A percentile compares a stretch with the other conserved stretches of the same genome.
These are phyloP conservation scores for Cosmopolites sordidus DNA, from an alignment of 2,888 invertebrate genomes.

Conservation along the genomic window DNA sequence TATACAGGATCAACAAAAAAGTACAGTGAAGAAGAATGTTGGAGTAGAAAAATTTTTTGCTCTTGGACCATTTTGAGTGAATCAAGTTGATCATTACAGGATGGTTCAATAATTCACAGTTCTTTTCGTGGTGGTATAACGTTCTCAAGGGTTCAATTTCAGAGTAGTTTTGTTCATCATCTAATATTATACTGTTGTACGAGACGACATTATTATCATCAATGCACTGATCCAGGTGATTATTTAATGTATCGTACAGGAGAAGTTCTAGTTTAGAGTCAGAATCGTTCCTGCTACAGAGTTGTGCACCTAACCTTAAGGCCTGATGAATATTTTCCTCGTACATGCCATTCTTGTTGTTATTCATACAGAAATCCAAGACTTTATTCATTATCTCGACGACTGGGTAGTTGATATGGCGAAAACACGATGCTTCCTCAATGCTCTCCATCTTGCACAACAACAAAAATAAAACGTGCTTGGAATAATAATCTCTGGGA, in stretches of 20 bases:
- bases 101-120: slow-evolving; percentile 28
- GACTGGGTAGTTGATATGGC: slow-evolving; percentile 14
- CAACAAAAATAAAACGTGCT: slow-evolving; percentile 28
- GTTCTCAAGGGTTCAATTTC: slow-evolving; percentile 28
- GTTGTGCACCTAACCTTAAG: slow-evolving; percentile 31
- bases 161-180: slow-evolving; percentile 28
- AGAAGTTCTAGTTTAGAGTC: slow-evolving; percentile 21
- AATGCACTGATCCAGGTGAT: slow-evolving; percentile 34
- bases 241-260: slow-evolving; percentile 24
- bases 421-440: background rate
- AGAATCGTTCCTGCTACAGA: slow-evolving; percentile 19
- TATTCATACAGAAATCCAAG: slow-evolving; percentile 28
- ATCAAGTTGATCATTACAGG: slow-evolving; percentile 30
- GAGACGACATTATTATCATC: slow-evolving; percentile 23
- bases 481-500: slow-evolving; percentile 20
- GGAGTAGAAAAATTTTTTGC: slow-evolving; percentile 27
- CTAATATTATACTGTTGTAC: slow-evolving; percentile 30
- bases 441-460: slow-evolving; percentile 27
- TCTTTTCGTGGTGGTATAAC: slow-evolving; percentile 24
- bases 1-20: slow-evolving; percentile 29
- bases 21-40: slow-evolving; percentile 26
- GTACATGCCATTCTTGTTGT: slow-evolving; percentile 23
- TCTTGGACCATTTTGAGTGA: slow-evolving; percentile 30
- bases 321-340: slow-evolving; percentile 29
- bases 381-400: slow-evolving; percentile 22